Evolutionary conservation across 2,888 invertebrate species (phyloP).

Genomic region (Clunio marinus): DNA sequence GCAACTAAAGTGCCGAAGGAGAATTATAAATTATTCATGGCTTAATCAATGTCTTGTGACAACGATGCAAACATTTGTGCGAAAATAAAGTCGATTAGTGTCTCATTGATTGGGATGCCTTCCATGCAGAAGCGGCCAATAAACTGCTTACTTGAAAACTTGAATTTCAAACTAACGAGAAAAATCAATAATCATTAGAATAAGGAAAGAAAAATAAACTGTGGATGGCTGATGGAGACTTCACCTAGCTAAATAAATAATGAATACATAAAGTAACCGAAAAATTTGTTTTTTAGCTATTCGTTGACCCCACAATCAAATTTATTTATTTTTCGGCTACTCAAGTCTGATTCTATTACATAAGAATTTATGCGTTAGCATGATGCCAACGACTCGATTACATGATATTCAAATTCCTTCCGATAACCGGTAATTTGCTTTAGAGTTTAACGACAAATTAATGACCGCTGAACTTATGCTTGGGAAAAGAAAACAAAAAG

Average conservation of each 20-base stretch:
- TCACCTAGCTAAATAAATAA: conserved; percentile 5
- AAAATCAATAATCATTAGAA: conserved; percentile 34
- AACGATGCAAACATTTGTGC: conserved; percentile 7
- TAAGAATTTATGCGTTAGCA: conserved; percentile 25
- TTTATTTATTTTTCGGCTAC: too few relatives aligned
- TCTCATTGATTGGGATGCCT: neutral
- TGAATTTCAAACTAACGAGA: conserved; percentile 7
- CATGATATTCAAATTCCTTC: neutral
- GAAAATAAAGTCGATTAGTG: conserved; percentile 20
- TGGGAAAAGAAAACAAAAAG: too few relatives aligned
- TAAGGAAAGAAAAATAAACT: neutral
- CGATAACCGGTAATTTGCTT: too few relatives aligned
- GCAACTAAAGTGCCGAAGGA: too few relatives aligned
- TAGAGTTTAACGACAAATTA: too few relatives aligned
- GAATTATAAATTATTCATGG: conserved; percentile 34
- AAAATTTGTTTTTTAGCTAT: conserved; percentile 23
- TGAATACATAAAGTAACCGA: conserved; percentile 1
- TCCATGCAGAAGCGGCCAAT: neutral
- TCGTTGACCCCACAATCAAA: conserved; percentile 29
- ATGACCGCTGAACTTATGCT: too few relatives aligned
- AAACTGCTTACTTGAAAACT: too few relatives aligned
- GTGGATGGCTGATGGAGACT: neutral
- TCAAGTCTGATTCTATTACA: neutral
- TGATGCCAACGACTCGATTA: neutral
- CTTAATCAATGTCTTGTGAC: conserved; percentile 19